Evolutionary conservation across 2,797 vertebrate species (phyloP).

Genomic region (Craterocephalus amniculus): DNA sequence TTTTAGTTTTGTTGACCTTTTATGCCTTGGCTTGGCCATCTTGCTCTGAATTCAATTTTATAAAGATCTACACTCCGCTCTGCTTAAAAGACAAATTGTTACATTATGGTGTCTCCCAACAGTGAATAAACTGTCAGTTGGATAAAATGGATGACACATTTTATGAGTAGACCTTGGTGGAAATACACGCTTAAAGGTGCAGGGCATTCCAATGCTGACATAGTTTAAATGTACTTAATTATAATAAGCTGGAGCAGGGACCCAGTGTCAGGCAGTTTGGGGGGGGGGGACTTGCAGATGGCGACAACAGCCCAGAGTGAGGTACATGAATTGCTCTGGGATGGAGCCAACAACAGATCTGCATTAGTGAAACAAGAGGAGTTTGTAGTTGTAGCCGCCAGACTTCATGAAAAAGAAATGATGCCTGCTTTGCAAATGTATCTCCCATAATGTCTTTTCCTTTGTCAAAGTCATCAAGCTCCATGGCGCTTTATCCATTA

Average conservation of each 20-base stretch:
- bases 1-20: slow-evolving; percentile 48
- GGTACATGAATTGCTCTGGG: slow-evolving; percentile 55
- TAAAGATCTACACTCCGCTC: slow-evolving; percentile 30
- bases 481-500: slow-evolving; percentile 67
- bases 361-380: slow-evolving; percentile 62
- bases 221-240: slow-evolving; percentile 82
- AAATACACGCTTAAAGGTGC: slow-evolving; percentile 69
- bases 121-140: slow-evolving; percentile 70
- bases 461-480: slow-evolving; percentile 71
- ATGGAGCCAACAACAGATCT: slow-evolving; percentile 65
- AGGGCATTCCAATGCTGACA: slow-evolving; percentile 68
- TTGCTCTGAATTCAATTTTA: slow-evolving; percentile 50
- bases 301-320: slow-evolving; percentile 62
- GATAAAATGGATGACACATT: slow-evolving; percentile 70
- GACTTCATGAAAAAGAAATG: slow-evolving; percentile 71
- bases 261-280: slow-evolving; percentile 69
- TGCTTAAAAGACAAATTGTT: slow-evolving; percentile 55
- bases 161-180: slow-evolving; percentile 63
- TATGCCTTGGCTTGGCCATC: slow-evolving; percentile 23
- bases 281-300: slow-evolving; percentile 44
- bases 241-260: slow-evolving; percentile 73
- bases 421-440: slow-evolving; percentile 60
- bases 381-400: slow-evolving; percentile 61
- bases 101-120: slow-evolving; percentile 47
- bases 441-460: slow-evolving; percentile 70